Evolutionary conservation across 2,113 vertebrate species (phyloP), one percentile per base, ranked within the genome.

Genomic region (Verasper variegatus): DNA sequence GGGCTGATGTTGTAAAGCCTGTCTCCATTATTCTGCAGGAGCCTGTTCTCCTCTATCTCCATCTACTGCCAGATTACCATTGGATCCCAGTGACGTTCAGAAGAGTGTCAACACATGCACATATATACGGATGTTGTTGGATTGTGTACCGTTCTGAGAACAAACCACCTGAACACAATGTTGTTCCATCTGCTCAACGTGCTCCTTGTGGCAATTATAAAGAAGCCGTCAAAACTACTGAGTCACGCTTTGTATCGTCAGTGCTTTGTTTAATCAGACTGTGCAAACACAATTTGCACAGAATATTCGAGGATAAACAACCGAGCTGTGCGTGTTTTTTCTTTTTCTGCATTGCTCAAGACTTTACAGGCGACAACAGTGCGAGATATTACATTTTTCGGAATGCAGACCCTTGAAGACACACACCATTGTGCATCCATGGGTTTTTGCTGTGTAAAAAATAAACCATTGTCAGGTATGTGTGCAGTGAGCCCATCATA

Each of bases 401-500:
- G 18, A 17, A 7, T 51, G 5, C 5, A 18, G 49, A 18, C 18
- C 18, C 51, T 21, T n/a, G 10, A 20, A 54, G 3, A 0, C 20
- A n/a, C 51, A 17, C 6, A 54, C 51, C 47, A 18, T 42, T 12
- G 51, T 54, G 51, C 20, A 3, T 20, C 4, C 8, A 7, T 20
- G 8, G 6, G 10, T 20, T 20, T n/a, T 21, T 8, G n/a, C n/a
- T n/a, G n/a, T n/a, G n/a, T n/a, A 14, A 47, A 37, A 15, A 35
- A 59, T 31, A 42, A 42, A 3, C 17, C 68, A 59, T 74, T 79
- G 62, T 88, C 71, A 85, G 71, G 71, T 81, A 45, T 85, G 74
- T 77, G 83, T 70, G 68, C 21, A 55, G 10, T 56, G 57, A 72
- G 78, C 77, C 72, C 64, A 66, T 80, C 83, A 81, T 83, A 24